phyloP scores from a whole-genome alignment of 2,113 vertebrate genomes.

The Centrocercus urophasianus region DNA sequence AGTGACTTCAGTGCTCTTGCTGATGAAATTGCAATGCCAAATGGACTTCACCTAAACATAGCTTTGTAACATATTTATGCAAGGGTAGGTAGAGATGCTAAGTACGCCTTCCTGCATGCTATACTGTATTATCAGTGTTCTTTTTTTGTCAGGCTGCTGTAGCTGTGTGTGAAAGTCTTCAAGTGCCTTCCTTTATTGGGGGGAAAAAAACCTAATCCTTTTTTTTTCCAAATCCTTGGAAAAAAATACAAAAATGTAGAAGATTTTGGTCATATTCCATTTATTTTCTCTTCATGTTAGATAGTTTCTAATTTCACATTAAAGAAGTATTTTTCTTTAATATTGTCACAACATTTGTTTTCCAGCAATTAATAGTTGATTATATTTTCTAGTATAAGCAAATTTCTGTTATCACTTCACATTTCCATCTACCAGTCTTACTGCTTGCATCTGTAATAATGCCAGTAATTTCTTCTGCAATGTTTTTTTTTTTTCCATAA shows the following conservation, averaged over 20 bases:
- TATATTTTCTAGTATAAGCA: background rate
- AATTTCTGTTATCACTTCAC: background rate
- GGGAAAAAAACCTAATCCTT: background rate
- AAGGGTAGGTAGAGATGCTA: background rate
- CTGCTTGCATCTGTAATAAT: background rate
- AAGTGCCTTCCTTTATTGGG: background rate
- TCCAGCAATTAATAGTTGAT: background rate
- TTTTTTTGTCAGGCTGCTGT: background rate
- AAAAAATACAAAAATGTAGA: background rate
- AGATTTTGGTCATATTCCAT: background rate
- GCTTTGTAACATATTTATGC: background rate
- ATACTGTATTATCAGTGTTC: background rate
- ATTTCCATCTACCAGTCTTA: background rate
- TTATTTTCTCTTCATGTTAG: background rate
- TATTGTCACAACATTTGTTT: background rate
- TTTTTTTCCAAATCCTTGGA: background rate
- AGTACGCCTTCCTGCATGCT: background rate
- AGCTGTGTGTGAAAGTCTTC: background rate
- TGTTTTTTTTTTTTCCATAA: background rate
- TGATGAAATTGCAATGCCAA: constrained; percentile 6
- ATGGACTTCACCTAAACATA: background rate
- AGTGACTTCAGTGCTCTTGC: background rate
- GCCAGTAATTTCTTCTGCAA: background rate
- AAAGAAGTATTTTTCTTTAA: background rate
- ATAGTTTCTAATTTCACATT: background rate